These are phyloP conservation scores for Shargacucullia verbasci DNA, from an alignment of 2,888 invertebrate genomes.

Conservation along the genomic window DNA sequence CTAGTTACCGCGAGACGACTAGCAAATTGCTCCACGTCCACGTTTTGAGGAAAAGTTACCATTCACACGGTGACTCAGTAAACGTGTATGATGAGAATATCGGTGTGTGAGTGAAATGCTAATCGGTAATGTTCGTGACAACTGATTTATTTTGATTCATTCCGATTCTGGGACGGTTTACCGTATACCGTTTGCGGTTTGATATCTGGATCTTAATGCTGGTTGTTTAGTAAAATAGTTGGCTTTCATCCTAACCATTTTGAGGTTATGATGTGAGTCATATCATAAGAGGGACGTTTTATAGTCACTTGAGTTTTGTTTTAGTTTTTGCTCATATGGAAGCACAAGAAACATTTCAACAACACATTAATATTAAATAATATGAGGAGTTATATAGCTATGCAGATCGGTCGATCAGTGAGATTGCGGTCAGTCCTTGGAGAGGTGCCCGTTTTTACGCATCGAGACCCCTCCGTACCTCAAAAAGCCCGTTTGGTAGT, in stretches of 20 bases:
- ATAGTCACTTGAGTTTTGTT: no score
- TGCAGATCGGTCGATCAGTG: no score
- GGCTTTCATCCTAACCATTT: neutral
- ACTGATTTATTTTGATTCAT: slow-evolving; percentile 49
- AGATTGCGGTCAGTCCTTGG: no score
- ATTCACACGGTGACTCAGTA: slow-evolving; percentile 74
- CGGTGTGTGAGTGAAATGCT: slow-evolving; percentile 57
- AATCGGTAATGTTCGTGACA: slow-evolving; percentile 57
- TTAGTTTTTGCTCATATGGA: no score
- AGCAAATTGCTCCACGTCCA: slow-evolving; percentile 70
- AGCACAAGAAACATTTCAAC: no score
- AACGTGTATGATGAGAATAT: slow-evolving; percentile 33
- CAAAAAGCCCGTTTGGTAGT: no score
- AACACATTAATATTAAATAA: no score
- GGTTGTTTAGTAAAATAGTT: slow-evolving; percentile 28
- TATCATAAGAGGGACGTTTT: no score
- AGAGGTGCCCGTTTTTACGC: no score
- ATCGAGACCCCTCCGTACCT: no score
- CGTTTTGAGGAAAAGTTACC: slow-evolving; percentile 67
- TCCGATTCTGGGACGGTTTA: slow-evolving; percentile 49
- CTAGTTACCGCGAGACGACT: slow-evolving; percentile 19
- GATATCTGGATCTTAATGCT: slow-evolving; percentile 36
- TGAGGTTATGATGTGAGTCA: neutral
- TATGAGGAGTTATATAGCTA: no score
- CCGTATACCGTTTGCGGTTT: slow-evolving; percentile 31